Evolutionary conservation across 2,797 vertebrate genomes (phyloP), one percentile per base, ranked within the genome.

Genomic region (Chelidonichthys spinosus): DNA sequence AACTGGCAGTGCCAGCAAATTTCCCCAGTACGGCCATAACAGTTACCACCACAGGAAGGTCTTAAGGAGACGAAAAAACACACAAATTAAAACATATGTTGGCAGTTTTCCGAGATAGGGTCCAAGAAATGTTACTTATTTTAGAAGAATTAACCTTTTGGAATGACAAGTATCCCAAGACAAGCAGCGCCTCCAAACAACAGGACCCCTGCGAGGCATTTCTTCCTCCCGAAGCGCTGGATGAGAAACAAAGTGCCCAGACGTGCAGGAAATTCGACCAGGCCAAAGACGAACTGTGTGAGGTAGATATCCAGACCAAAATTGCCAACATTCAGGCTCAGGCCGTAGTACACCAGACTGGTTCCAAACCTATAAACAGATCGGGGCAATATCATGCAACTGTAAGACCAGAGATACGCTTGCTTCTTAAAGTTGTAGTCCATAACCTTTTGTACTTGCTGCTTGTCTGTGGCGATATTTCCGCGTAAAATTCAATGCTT

Each of bases 291-390:
- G 3, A 97, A 90, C 88, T 99, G 97, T 0, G 97, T 98, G 85
- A 99, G 91, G 90, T 98, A 97, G 91, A 98, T 96, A 85, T 98
- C 89, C 90, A 97, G 70, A 15, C 97, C 97, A n/a, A 99, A 98
- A 68, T 87, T 94, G 0, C 95, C 95, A 46, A 98, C 95, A 0
- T 96, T 97, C 67, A 98, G 87, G 71, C 96, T 94, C 79, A 99
- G 85, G 6, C 97, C 97, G 0, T 95, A 98, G 88, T 97, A 99
- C 43, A 95, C 91, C 77, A 99, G 71, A 66, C 95, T 96, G 68
- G 95, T 95, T 72, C 90, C 95, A 93, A 97, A 98, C 97, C 97
- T 97, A 65, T 35, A 50, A 82, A 9, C 11, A 61, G 0, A 83
- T n/a, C 1, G 1, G 32, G 60, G 32, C 80, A 3, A 66, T 10